Conservation (phyloP, 2,797 vertebrate genomes). For the Acanthopagrus latus region DNA sequence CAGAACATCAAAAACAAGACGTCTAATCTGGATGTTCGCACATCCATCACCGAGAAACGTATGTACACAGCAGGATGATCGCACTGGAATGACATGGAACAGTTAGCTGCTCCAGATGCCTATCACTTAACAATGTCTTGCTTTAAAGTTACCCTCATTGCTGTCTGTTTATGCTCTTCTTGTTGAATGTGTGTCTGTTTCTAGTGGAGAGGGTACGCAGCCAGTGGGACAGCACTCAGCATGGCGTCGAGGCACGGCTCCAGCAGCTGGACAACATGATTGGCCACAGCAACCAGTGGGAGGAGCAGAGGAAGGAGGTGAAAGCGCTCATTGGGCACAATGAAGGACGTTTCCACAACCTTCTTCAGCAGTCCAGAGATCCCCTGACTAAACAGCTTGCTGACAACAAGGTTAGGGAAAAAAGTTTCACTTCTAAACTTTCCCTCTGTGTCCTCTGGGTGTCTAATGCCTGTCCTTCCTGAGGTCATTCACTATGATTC, state of each 20-base stretch:
- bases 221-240: slow-evolving; percentile 95
- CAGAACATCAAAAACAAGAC: slow-evolving; percentile 99
- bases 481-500: slow-evolving; percentile 40
- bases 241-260: slow-evolving; percentile 91
- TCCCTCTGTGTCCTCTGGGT: slow-evolving; percentile 14
- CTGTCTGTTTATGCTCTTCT: not conserved
- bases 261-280: slow-evolving; percentile 93
- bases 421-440: slow-evolving; percentile 8
- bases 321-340: slow-evolving; percentile 89
- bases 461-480: slow-evolving; percentile 24
- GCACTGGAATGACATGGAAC: not conserved
- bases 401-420: slow-evolving; percentile 90
- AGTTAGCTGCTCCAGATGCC: not conserved
- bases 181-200: slow-evolving; percentile 11
- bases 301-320: slow-evolving; percentile 89
- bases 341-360: slow-evolving; percentile 87
- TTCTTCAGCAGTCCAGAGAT: slow-evolving; percentile 89
- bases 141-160: not conserved
- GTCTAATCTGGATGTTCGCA: slow-evolving; percentile 93
- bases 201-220: slow-evolving; percentile 93
- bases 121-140: not conserved
- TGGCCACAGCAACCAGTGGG: slow-evolving; percentile 93
- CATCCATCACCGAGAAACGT: slow-evolving; percentile 96
- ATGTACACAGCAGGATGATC: slow-evolving; percentile 29
- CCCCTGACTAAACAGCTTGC: slow-evolving; percentile 89